Percentiles rank a stretch among this genome's conserved stretches.
phyloP scores from a whole-genome alignment of 2,113 vertebrate species.

The Perca flavescens region DNA sequence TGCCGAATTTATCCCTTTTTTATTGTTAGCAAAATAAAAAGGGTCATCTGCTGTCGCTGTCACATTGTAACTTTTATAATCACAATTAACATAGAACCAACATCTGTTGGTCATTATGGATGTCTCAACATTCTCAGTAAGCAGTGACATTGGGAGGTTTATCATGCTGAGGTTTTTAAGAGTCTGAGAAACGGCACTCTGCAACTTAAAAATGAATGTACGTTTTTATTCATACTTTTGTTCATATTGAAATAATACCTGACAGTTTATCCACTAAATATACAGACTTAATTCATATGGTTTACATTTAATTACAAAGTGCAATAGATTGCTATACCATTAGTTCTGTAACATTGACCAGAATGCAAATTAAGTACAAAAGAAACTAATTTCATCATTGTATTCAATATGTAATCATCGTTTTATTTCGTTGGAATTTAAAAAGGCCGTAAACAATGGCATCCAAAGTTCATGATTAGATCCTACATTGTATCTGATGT shows the following conservation, averaged over 20 bases:
- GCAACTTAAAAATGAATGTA: neutral
- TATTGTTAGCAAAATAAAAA: conserved; percentile 64
- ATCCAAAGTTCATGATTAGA: neutral
- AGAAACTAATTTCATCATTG: neutral
- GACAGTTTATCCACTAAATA: neutral
- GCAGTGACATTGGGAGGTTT: conserved; percentile 48
- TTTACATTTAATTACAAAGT: neutral
- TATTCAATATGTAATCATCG: neutral
- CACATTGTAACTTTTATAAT: conserved; percentile 69
- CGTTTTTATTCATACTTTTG: neutral
- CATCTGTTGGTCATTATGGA: conserved; percentile 70
- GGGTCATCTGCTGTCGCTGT: conserved; percentile 68
- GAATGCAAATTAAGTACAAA: neutral
- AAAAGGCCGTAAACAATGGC: neutral
- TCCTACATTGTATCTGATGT: neutral
- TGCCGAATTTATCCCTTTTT: conserved; percentile 42
- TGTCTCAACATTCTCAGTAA: conserved; percentile 33
- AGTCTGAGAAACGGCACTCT: conserved; percentile 12
- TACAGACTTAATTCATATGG: neutral
- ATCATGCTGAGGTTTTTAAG: conserved; percentile 1
- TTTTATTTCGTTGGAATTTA: neutral
- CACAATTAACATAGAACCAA: conserved; percentile 65
- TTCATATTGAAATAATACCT: neutral
- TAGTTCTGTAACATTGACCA: neutral
- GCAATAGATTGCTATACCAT: neutral